Evolutionary conservation across 2,113 vertebrate species (phyloP).

Genomic region (Candoia aspera): DNA sequence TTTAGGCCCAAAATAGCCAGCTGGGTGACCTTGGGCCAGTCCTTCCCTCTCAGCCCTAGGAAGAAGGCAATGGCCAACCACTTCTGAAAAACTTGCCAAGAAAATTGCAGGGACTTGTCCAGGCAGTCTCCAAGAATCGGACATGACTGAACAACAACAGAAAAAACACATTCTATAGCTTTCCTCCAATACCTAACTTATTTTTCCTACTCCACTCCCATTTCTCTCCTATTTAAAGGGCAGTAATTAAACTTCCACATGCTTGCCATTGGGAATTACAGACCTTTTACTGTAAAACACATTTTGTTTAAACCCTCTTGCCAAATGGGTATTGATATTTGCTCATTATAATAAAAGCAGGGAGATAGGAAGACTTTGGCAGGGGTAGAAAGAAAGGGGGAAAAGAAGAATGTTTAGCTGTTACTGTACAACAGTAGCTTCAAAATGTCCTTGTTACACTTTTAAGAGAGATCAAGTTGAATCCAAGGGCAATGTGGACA

Average conservation of each 20-base stretch:
- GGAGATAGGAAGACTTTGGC: not conserved
- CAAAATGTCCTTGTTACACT: not conserved
- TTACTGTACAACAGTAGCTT: not conserved
- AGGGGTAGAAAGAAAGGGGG: not conserved
- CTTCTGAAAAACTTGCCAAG: too few relatives aligned
- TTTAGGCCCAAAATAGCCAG: too few relatives aligned
- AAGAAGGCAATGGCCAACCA: too few relatives aligned
- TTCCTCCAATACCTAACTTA: not conserved
- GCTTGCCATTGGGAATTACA: not conserved
- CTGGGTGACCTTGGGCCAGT: too few relatives aligned
- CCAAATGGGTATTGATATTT: not conserved
- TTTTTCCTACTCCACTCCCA: not conserved
- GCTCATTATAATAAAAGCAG: not conserved
- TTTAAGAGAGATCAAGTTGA: not conserved
- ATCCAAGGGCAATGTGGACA: not conserved
- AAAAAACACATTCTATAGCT: not conserved
- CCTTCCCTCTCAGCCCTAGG: too few relatives aligned
- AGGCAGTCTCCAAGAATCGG: too few relatives aligned
- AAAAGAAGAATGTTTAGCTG: not conserved
- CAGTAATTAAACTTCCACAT: not conserved
- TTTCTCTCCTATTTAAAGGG: not conserved
- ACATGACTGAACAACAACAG: too few relatives aligned
- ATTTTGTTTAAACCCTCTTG: accelerated
- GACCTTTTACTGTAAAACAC: not conserved
- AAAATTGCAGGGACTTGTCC: too few relatives aligned